Evolutionary conservation across 2,797 vertebrate genomes (phyloP).

Genomic region (Sebastes vulpes): DNA sequence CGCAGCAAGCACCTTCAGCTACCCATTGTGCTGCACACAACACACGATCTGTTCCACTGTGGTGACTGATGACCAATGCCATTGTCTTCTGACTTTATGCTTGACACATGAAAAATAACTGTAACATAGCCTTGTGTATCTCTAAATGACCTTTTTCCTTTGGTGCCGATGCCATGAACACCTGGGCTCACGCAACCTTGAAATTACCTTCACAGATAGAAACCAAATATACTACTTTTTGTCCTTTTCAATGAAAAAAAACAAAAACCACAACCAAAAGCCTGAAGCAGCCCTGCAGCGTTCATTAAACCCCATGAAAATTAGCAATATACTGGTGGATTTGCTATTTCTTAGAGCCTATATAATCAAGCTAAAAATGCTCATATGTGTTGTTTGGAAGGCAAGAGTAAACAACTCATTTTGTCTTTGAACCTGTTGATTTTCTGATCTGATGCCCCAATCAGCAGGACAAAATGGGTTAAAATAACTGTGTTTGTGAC

Average conservation of each 20-base stretch:
- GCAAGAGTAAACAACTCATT: not conserved
- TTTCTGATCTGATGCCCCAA: not conserved
- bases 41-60: not conserved
- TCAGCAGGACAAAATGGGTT: not conserved
- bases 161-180: conserved; percentile 8
- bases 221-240: conserved; percentile 2
- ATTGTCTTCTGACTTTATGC: conserved; percentile 13
- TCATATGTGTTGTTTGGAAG: not conserved
- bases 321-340: not conserved
- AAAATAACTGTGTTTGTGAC: not conserved
- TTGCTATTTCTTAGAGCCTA: not conserved
- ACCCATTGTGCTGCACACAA: conserved; percentile 5
- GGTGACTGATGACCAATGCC: conserved; percentile 22
- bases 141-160: conserved; percentile 12
- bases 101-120: conserved; percentile 26
- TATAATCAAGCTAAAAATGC: not conserved
- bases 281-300: not conserved
- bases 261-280: not conserved
- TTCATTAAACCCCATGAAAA: not conserved
- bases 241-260: not conserved
- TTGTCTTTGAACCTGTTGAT: not conserved
- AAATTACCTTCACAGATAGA: conserved; percentile 6
- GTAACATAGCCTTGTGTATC: not conserved
- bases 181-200: conserved; percentile 16
- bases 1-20: conserved; percentile 22